Evolutionary conservation across 2,888 invertebrate genomes (phyloP), one percentile per base, ranked within the genome.

Genomic region (Tinea trinotella): DNA sequence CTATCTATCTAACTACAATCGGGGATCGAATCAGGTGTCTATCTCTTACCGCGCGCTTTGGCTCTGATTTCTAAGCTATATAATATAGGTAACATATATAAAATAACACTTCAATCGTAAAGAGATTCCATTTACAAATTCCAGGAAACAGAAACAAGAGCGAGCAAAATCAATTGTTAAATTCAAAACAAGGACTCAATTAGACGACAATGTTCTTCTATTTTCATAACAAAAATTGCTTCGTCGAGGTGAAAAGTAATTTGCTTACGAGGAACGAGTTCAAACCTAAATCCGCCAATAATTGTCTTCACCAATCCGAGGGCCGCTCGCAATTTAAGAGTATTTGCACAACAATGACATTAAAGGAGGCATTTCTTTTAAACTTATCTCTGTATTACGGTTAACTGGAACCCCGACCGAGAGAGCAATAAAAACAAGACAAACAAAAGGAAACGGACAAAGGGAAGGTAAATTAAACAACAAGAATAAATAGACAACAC

Each of bases 381-480:
- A 57, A 67, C 71, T 72, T 64, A 72, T 70, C 65, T 71, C 64
- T 67, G 62, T 65, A 66, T 70, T 68, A 67, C 61, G 61, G 62
- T 57, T 60, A 63, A 65, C 60, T 63, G 64, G 66, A 62, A 18
- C 34, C 44, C 64, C 63, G 60, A 53, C 63, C 58, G 57, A 60
- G 64, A 63, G 64, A 61, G 64, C 60, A 69, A 71, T 70, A 69
- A 73, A 69, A 71, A 69, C 61, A 55, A 55, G 24, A 53, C 53
- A 53, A 55, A 71, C 67, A 74, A 71, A 68, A 62, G 61, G 59
- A 61, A 35, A 56, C 56, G 60, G 65, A 72, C 68, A 71, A 71
- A 68, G 65, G 63, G 62, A 62, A 73, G 65, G 68, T 69, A 71
- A 72, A 73, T 76, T 76, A 71, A 74, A 72, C 64, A 67, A 64